Conservation (phyloP, 2,888 invertebrate genomes). For the Lutraria lutraria region DNA sequence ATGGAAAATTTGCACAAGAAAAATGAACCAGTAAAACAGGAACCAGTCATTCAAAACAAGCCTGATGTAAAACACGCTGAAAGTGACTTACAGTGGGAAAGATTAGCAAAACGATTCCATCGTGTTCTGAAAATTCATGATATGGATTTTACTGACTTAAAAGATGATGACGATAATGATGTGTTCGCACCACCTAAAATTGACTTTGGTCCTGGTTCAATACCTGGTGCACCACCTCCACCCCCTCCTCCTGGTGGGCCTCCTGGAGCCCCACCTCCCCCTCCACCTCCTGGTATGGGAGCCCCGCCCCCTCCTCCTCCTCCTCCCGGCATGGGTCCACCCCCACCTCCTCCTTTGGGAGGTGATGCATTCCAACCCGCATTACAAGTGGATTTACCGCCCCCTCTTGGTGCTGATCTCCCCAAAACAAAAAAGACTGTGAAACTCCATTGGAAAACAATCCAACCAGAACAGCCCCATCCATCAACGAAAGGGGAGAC, state of each 20-base stretch:
- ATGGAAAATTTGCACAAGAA: conserved; percentile 92
- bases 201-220: conserved; percentile 66
- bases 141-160: conserved; percentile 97
- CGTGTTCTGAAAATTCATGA: conserved; percentile 94
- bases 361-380: conserved; percentile 58
- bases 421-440: conserved; percentile 94
- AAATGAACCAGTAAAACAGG: conserved; percentile 67
- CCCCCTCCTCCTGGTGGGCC: conserved; percentile 66
- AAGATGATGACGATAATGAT: conserved; percentile 93
- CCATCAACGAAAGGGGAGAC: conserved; percentile 80
- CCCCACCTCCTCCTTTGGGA: conserved; percentile 60
- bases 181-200: conserved; percentile 89
- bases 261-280: conserved; percentile 71
- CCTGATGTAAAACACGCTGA: conserved; percentile 92
- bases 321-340: conserved; percentile 54
- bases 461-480: conserved; percentile 85
- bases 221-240: conserved; percentile 77
- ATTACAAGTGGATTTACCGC: conserved; percentile 77
- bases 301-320: conserved; percentile 69
- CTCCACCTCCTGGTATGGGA: conserved; percentile 73
- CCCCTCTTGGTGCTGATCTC: conserved; percentile 80
- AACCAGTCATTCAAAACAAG: conserved; percentile 84
- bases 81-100: conserved; percentile 98
- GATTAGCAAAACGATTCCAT: conserved; percentile 88
- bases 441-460: conserved; percentile 98